Conservation (phyloP, 2,797 vertebrate genomes). For the Xerus rutilus region DNA sequence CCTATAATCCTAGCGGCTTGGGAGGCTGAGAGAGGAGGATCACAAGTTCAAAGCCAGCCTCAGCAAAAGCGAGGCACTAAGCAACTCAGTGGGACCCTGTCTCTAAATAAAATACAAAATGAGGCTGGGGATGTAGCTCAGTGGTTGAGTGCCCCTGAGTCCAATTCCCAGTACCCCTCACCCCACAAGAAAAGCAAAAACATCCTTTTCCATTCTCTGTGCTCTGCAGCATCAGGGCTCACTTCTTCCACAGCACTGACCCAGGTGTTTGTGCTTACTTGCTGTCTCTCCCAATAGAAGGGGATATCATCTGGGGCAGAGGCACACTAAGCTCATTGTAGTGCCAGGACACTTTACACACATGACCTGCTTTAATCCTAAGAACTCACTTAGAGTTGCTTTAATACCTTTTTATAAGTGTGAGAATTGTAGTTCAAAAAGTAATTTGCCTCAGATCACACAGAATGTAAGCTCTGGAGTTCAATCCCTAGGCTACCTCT, state of each 20-base stretch:
- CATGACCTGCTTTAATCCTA: not conserved
- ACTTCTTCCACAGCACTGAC: not conserved
- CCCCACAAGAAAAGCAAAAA: not conserved
- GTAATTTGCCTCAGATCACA: not conserved
- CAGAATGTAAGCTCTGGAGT: not conserved
- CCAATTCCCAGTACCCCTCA: no score
- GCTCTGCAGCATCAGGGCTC: not conserved
- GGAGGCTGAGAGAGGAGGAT: no score
- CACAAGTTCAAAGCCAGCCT: no score
- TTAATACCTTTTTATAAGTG: not conserved
- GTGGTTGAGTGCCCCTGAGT: no score
- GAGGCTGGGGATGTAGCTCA: no score
- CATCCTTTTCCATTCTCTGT: not conserved
- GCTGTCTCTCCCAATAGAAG: not conserved
- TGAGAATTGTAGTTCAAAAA: not conserved
- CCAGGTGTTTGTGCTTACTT: not conserved
- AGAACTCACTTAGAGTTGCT: not conserved
- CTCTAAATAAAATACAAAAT: no score
- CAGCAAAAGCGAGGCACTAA: no score
- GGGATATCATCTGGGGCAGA: not conserved
- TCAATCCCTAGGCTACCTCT: not conserved
- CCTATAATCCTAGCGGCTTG: no score
- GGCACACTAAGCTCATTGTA: not conserved
- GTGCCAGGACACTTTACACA: not conserved
- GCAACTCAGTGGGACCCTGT: no score